Conservation (phyloP, 1,140 invertebrate genomes). For the Drosophila teissieri region DNA sequence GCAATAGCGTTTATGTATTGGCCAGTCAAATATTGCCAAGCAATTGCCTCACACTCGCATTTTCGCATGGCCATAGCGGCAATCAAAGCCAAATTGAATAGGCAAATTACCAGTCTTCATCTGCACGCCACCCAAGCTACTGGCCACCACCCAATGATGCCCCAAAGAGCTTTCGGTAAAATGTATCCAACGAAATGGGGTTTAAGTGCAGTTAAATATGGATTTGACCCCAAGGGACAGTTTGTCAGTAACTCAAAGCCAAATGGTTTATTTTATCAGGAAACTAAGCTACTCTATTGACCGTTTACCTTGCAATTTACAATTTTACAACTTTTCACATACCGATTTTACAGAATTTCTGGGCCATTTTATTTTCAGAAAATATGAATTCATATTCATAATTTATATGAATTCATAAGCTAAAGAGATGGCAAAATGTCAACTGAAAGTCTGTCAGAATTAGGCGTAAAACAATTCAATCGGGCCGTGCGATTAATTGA, state of each 20-base stretch:
- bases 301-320: too few relatives aligned
- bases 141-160: constrained; percentile 2
- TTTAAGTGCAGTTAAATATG: constrained; percentile 16
- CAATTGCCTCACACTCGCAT: constrained; percentile 48
- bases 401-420: too few relatives aligned
- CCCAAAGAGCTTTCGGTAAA: constrained; percentile 17
- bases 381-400: not conserved
- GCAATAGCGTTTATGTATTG: constrained; percentile 59
- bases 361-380: not conserved
- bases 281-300: not conserved
- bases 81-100: constrained; percentile 55
- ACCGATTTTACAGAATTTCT: not conserved
- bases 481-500: constrained; percentile 43
- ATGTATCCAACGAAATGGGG: constrained; percentile 13
- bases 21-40: constrained; percentile 58
- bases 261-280: not conserved
- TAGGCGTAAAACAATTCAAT: constrained; percentile 6
- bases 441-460: too few relatives aligned
- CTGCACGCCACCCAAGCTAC: constrained; percentile 6
- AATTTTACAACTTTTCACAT: too few relatives aligned
- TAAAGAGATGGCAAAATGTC: too few relatives aligned
- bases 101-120: constrained; percentile 51
- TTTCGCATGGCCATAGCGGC: constrained; percentile 38
- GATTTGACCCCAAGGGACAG: constrained; percentile 6
- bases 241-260: constrained; percentile 4